Base-by-base conservation (phyloP, 1,140 invertebrate genomes). In the Amphibalanus amphitrite region DNA sequence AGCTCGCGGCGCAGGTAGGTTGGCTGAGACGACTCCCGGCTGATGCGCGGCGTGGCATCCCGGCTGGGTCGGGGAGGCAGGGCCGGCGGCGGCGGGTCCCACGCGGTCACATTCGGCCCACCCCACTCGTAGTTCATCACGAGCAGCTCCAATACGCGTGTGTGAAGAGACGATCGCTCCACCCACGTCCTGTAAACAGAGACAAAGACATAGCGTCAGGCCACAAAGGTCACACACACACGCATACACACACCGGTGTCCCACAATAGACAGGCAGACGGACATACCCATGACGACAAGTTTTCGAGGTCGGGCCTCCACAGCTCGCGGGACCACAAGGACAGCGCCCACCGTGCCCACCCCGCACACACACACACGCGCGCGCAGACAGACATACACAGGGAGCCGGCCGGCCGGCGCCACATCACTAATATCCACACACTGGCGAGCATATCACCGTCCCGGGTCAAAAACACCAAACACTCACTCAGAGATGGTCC, bases 61-160 rank as follows among this genome's bases (percentile, higher is more conserved):
- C 65, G 65, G 65, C 26, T 67, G 65, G 65, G 64, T 6, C 65
- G 65, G 0, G 65, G 65, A 3, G 65, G 65, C 65, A 67, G 65
- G 3, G 65, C 65, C 8, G 65, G 65, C n/a, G 65, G 65, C 65
- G 65, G n/a, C 38, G 38, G 20, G 3, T 28, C 65, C 4, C 26
- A 28, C n/a, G 26, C 65, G 65, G 65, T n/a, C 10, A 3, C 8
- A 10, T 1, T 8, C 65, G 20, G 65, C 3, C 65, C 65, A 26
- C 28, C 65, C 65, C 65, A 67, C 23, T 67, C 65, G n/a, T 67
- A 28, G 28, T 28, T 67, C 65, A 67, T 67, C 26, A 67, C 26
- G 26, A 67, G 38, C 38, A n/a, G 65, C 65, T 67, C 65, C 10
- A 67, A 25, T 17, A 28, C 23, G 17, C 65, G 26, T 8, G 65